Evolutionary conservation across 2,888 invertebrate species (phyloP).

Genomic region (Quadroppia sp.): DNA sequence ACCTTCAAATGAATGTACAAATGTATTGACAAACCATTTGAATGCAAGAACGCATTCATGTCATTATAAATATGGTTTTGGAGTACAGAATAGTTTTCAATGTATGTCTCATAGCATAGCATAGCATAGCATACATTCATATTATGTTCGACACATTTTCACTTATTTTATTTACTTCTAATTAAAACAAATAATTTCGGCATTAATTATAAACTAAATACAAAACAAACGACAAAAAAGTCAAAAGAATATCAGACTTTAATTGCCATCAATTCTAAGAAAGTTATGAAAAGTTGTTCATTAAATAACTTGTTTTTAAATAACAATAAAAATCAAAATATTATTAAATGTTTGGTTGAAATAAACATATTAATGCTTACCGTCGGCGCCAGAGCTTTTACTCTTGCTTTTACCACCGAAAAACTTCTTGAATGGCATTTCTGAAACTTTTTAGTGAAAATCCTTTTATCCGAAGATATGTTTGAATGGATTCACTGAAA

Average conservation of each 20-base stretch:
- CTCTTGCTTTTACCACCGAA: constrained; percentile 15
- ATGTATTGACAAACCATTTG: constrained; percentile 15
- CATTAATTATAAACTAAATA: not conserved
- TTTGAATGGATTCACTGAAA: not conserved
- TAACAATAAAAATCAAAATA: too few species aligned
- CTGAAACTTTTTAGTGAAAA: not conserved
- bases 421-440: constrained; percentile 30
- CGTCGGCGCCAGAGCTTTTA: not conserved
- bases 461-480: not conserved
- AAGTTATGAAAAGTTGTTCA: not conserved
- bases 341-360: too few species aligned
- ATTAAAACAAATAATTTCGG: not conserved
- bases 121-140: not conserved
- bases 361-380: not conserved
- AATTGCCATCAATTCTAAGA: not conserved
- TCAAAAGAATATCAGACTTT: not conserved
- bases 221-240: not conserved
- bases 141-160: not conserved
- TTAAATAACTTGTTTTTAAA: not conserved
- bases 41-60: constrained; percentile 21
- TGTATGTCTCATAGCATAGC: not conserved
- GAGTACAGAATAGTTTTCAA: not conserved
- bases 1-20: constrained; percentile 14
- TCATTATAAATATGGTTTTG: constrained; percentile 28
- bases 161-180: not conserved